Percentiles rank a stretch among this genome's conserved stretches.
phyloP scores from a whole-genome alignment of 2,888 invertebrate genomes.

The Gari tellinella region DNA sequence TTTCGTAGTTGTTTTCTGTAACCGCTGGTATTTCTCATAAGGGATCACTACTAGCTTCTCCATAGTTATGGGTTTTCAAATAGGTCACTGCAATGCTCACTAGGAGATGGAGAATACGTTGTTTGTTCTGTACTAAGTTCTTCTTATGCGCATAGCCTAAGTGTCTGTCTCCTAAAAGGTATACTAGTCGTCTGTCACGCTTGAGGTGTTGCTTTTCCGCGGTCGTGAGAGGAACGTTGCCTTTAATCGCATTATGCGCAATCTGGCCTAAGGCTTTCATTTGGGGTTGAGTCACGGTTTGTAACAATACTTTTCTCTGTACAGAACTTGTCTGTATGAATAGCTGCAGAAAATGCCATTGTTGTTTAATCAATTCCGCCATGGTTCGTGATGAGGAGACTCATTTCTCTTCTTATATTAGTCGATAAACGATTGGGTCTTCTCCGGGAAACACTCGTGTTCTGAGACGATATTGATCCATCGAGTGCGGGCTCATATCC shows the following conservation, averaged over 20 bases:
- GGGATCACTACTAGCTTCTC: slow-evolving; percentile 28
- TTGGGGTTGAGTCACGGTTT: slow-evolving; percentile 25
- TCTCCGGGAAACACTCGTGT: slow-evolving; percentile 19
- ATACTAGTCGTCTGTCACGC: slow-evolving; percentile 17
- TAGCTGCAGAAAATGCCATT: slow-evolving; percentile 26
- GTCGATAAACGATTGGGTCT: slow-evolving; percentile 18
- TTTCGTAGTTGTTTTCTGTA: background rate
- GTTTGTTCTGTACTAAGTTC: slow-evolving; percentile 3
- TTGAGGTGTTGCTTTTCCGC: slow-evolving; percentile 10
- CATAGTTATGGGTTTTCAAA: slow-evolving; percentile 23
- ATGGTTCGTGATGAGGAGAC: slow-evolving; percentile 12
- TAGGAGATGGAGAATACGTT: background rate
- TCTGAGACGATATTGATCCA: slow-evolving; percentile 18
- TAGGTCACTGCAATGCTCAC: slow-evolving; percentile 16
- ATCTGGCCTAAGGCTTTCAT: slow-evolving; percentile 32
- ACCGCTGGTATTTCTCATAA: slow-evolving; percentile 27
- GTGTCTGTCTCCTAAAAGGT: slow-evolving; percentile 16
- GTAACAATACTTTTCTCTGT: slow-evolving; percentile 36
- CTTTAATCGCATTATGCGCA: slow-evolving; percentile 13
- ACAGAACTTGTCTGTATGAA: slow-evolving; percentile 10
- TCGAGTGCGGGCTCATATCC: slow-evolving; percentile 14
- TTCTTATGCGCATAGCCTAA: slow-evolving; percentile 10
- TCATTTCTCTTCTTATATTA: slow-evolving; percentile 22
- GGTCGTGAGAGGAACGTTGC: slow-evolving; percentile 8
- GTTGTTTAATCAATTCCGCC: slow-evolving; percentile 26